Conservation (phyloP, 2,888 invertebrate genomes). For the Dione juno region DNA sequence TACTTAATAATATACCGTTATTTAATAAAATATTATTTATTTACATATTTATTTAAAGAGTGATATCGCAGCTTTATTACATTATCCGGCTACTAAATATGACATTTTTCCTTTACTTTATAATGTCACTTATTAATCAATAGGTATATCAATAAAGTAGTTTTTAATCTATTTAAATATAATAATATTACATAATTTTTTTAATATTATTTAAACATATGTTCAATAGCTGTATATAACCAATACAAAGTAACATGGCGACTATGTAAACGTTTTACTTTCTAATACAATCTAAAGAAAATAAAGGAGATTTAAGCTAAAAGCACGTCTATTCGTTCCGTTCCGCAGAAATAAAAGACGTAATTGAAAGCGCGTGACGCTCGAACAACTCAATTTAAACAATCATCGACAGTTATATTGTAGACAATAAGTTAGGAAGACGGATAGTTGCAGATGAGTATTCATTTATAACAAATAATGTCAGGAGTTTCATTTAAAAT, state of each 20-base stretch:
- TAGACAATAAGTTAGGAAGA: slow-evolving; percentile 12
- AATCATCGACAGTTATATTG: slow-evolving; percentile 23
- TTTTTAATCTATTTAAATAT: too few species aligned
- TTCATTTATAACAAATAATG: slow-evolving; percentile 12
- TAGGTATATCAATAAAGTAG: too few species aligned
- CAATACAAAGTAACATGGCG: not conserved
- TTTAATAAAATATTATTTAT: slow-evolving; percentile 1
- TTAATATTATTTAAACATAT: not conserved
- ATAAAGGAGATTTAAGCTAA: slow-evolving; percentile 29
- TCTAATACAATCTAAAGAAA: slow-evolving; percentile 36
- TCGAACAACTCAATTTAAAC: slow-evolving; percentile 35
- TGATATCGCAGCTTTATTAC: too few species aligned
- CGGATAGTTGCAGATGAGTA: not conserved
- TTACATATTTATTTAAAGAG: too few species aligned
- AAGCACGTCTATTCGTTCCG: slow-evolving; percentile 20
- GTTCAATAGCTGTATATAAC: not conserved
- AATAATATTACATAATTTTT: too few species aligned
- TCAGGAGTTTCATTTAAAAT: not conserved
- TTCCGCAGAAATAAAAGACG: slow-evolving; percentile 37
- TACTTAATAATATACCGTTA: not conserved
- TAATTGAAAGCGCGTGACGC: slow-evolving; percentile 42
- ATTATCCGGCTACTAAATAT: too few species aligned
- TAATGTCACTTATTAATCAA: too few species aligned
- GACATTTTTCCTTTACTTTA: too few species aligned
- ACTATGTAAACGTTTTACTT: slow-evolving; percentile 29